These are phyloP conservation scores for Maniola jurtina DNA, from an alignment of 1,140 invertebrate species.

Conservation along the genomic window DNA sequence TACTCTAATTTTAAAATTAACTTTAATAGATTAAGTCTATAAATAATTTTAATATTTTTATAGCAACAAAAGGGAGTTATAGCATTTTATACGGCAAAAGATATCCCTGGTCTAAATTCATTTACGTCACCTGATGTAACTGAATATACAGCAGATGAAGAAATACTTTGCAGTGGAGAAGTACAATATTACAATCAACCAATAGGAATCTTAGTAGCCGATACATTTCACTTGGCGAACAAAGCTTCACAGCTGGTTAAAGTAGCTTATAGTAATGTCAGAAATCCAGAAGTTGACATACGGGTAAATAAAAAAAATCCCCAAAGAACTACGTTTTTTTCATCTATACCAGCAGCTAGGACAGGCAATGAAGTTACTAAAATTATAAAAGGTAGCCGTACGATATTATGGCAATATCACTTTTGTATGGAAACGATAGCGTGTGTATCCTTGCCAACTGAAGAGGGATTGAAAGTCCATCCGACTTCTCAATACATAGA, in stretches of 20 bases:
- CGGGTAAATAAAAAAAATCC: slow-evolving; percentile 41
- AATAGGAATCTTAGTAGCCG: slow-evolving; percentile 86
- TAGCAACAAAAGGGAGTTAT: slow-evolving; percentile 80
- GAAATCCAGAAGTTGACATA: slow-evolving; percentile 44
- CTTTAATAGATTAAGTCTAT: neutral
- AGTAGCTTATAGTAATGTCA: slow-evolving; percentile 78
- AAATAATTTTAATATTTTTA: slow-evolving; percentile 15
- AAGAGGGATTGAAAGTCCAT: slow-evolving; percentile 78
- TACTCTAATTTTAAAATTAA: no score
- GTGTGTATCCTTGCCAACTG: slow-evolving; percentile 80
- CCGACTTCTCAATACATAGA: slow-evolving; percentile 72
- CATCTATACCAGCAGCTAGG: slow-evolving; percentile 47
- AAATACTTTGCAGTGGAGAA: slow-evolving; percentile 74
- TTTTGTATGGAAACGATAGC: slow-evolving; percentile 79
- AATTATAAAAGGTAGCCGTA: slow-evolving; percentile 52
- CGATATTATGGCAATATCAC: slow-evolving; percentile 58
- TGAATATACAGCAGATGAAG: slow-evolving; percentile 78
- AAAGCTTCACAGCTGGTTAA: slow-evolving; percentile 83
- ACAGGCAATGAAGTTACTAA: slow-evolving; percentile 58
- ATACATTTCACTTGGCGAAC: slow-evolving; percentile 81
- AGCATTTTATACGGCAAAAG: slow-evolving; percentile 85
- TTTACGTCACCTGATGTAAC: slow-evolving; percentile 68
- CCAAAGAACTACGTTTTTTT: slow-evolving; percentile 39
- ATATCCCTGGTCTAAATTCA: slow-evolving; percentile 86
- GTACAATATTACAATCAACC: slow-evolving; percentile 86